Evolutionary conservation across 2,888 invertebrate genomes (phyloP).

Genomic region (Blomia tropicalis): DNA sequence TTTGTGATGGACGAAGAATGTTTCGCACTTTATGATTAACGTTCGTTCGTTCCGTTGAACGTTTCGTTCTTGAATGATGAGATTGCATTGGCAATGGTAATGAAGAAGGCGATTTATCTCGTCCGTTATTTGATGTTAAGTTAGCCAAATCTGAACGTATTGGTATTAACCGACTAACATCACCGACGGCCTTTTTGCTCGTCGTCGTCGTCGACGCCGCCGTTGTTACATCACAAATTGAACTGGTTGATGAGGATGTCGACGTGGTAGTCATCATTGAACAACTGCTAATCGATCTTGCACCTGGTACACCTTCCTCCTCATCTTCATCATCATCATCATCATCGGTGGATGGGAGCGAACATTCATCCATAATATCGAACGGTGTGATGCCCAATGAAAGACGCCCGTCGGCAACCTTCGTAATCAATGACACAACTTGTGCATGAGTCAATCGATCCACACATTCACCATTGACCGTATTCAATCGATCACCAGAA

Average conservation of each 20-base stretch:
- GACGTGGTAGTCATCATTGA: not conserved
- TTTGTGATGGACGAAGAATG: slow-evolving; percentile 9
- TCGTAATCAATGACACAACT: slow-evolving; percentile 4
- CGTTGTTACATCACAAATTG: too few relatives aligned
- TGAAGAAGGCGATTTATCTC: not conserved
- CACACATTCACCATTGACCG: slow-evolving; percentile 1
- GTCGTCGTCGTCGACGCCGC: too few relatives aligned
- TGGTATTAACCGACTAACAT: too few relatives aligned
- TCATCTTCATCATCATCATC: not conserved
- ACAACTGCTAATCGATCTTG: not conserved
- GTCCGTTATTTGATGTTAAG: not conserved
- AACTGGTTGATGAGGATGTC: not conserved
- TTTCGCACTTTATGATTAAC: not conserved
- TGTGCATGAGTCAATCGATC: not conserved
- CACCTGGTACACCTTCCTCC: not conserved
- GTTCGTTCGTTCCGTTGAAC: not conserved
- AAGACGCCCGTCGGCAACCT: not conserved
- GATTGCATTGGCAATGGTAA: not conserved
- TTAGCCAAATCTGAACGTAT: too few relatives aligned
- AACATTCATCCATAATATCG: not conserved
- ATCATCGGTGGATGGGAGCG: not conserved
- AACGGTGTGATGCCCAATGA: not conserved
- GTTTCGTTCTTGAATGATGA: not conserved
- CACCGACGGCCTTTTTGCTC: too few relatives aligned
- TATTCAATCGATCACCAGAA: slow-evolving; percentile 3